These are phyloP conservation scores for Lerema accius DNA, from an alignment of 1,140 invertebrate species.

Conservation along the genomic window DNA sequence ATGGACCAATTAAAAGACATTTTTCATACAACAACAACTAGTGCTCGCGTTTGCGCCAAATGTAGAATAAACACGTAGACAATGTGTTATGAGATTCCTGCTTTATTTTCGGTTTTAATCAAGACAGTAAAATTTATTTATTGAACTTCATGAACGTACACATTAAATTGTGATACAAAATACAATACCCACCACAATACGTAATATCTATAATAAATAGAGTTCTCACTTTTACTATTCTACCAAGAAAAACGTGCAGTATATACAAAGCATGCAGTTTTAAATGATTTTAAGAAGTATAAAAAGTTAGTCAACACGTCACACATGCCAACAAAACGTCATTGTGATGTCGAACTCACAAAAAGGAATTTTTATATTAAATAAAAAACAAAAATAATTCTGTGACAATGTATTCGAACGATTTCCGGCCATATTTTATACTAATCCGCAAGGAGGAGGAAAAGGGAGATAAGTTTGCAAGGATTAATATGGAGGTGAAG, in stretches of 20 bases:
- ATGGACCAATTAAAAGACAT: slow-evolving; percentile 48
- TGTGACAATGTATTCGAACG: slow-evolving; percentile 63
- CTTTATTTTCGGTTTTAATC: slow-evolving; percentile 2
- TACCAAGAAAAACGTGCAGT: too few species aligned
- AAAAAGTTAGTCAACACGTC: slow-evolving; percentile 5
- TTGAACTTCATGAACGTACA: too few species aligned
- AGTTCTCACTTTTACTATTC: too few species aligned
- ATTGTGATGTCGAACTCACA: slow-evolving; percentile 3
- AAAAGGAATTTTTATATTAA: slow-evolving; percentile 25
- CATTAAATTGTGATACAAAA: too few species aligned
- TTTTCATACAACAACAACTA: slow-evolving; percentile 45
- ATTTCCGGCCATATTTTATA: slow-evolving; percentile 71
- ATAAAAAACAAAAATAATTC: slow-evolving; percentile 33
- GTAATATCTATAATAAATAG: too few species aligned
- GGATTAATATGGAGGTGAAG: slow-evolving; percentile 74
- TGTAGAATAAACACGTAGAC: slow-evolving; percentile 31
- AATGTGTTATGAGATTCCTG: not conserved
- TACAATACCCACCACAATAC: too few species aligned
- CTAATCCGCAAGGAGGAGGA: slow-evolving; percentile 69
- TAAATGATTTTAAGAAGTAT: not conserved
- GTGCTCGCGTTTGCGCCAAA: slow-evolving; percentile 19
- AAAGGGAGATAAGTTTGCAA: slow-evolving; percentile 70
- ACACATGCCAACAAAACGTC: slow-evolving; percentile 16
- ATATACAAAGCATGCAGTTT: not conserved
- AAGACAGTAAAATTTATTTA: too few species aligned